Base-by-base conservation (phyloP, 2,888 invertebrate species). In the Andrena marginata region DNA sequence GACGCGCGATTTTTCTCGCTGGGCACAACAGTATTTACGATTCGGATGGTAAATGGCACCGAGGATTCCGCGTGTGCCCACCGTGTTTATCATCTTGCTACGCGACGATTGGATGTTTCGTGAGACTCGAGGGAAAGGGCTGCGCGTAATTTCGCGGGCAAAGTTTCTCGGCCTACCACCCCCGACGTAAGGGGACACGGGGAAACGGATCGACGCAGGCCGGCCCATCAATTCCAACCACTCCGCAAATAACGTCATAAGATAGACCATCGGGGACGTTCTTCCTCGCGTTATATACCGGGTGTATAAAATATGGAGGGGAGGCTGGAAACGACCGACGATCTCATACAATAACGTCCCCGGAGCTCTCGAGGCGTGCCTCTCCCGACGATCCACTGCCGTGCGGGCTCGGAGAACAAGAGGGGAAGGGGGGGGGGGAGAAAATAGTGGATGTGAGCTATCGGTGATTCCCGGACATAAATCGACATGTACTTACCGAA, bases 401-500 rank as follows among this genome's bases (percentile, higher is more conserved):
- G 42, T 29, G 65, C 68, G 42, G 71, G 64, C 48, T 71, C 69
- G 59, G 56, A 59, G 59, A 80, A 54, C 31, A 70, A 51, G 1
- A 29, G 10, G 35, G 31, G 51, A 20, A 13, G 54, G 70, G 60
- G 68, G 69, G 54, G 70, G 60, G 68, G 69, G 81, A 75, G 86
- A 84, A 88, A 88, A 87, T 81, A 82, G 85, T 77, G 84, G 87
- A 90, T 88, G 89, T 91, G 89, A 92, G 89, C 90, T 92, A 92
- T 91, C 90, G 92, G 82, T 90, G 90, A 91, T 91, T 91, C 90
- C 83, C 87, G 90, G 90, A 92, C 91, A 92, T 93, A 93, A 92
- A 93, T 93, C 92, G 92, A 93, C 90, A 87, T 91, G 91, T 93
- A 93, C 93, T 93, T 92, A 93, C 91, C 90, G 91, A 93, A 93